Conservation (phyloP, 2,888 invertebrate genomes). For the Platerodrilus igneus region DNA sequence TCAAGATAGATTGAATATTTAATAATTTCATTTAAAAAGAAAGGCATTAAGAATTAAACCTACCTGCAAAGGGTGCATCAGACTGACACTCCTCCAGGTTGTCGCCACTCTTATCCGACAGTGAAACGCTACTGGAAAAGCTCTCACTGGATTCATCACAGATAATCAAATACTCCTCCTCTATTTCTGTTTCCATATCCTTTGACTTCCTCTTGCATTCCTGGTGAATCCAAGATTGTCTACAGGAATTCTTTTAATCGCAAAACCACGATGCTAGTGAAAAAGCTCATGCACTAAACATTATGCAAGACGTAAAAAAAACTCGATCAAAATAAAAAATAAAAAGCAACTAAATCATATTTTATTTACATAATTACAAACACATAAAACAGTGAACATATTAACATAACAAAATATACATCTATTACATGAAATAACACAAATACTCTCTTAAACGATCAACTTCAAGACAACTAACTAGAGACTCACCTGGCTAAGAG, state of each 20-base stretch:
- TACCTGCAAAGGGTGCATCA: slow-evolving; percentile 85
- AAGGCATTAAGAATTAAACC: neutral
- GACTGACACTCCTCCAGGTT: slow-evolving; percentile 82
- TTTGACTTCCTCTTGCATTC: slow-evolving; percentile 80
- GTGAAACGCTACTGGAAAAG: slow-evolving; percentile 64
- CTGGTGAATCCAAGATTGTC: slow-evolving; percentile 52
- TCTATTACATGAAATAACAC: slow-evolving; percentile 18
- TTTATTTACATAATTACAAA: slow-evolving; percentile 28
- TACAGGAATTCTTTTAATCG: slow-evolving; percentile 20
- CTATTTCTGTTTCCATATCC: slow-evolving; percentile 82
- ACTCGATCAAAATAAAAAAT: slow-evolving; percentile 2
- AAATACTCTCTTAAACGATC: slow-evolving; percentile 14
- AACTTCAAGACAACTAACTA: slow-evolving; percentile 23
- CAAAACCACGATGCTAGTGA: slow-evolving; percentile 20
- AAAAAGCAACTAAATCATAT: neutral
- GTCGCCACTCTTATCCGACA: slow-evolving; percentile 74
- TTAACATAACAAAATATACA: slow-evolving; percentile 25
- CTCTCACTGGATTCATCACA: slow-evolving; percentile 66
- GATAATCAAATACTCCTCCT: slow-evolving; percentile 51
- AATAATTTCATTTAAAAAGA: no score
- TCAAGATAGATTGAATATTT: no score
- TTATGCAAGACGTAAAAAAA: slow-evolving; percentile 20
- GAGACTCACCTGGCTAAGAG: slow-evolving; percentile 80
- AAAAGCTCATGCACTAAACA: slow-evolving; percentile 23
- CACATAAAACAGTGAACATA: slow-evolving; percentile 26